Base-by-base conservation (phyloP, 2,113 vertebrate genomes). In the Zapornia atra region DNA sequence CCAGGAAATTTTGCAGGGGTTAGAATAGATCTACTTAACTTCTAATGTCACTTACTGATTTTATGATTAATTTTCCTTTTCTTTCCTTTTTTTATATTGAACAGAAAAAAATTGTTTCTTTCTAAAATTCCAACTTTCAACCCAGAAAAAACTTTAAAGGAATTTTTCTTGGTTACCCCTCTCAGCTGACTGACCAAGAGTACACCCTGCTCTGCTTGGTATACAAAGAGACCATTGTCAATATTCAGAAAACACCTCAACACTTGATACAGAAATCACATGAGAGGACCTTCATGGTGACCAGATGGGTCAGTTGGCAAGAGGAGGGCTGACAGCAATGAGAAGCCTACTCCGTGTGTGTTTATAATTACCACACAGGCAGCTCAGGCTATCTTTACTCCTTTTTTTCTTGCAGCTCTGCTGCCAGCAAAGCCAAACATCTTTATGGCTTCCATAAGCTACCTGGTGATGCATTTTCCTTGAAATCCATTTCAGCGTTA, bases 251-350 rank as follows among this genome's bases (percentile, higher is more conserved):
- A 95, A 73, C 63, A 92, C 73, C 82, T 87, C 86, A 86, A 53
- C 46, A 46, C 54, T 95, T 80, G 51, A 46, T 33, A 50, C 11
- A 92, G 63, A 64, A 89, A 93, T 95, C 94, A 96, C 60, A 86
- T 92, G 93, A 92, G 48, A 85, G 59, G 18, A 70, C 81, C 29
- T 92, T 73, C 59, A 14, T 33, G n/a, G 48, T 80, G 88, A 73
- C 70, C 82, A 84, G 54, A 93, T 68, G 60, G 53, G 34, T 71
- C 76, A 65, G 53, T 8, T 95, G 82, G 85, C 94, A 94, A 70
- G 18, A 83, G 63, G 9, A 88, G 20, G 28, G 53, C 60, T 88
- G 82, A 81, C 11, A 88, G 75, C 3, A 1, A 29, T 42, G 79
- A 75, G 64, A 82, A 77, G 50, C 54, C 61, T 75, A 6, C 24